Evolutionary conservation across 2,888 invertebrate genomes (phyloP).

Genomic region (Ophioninae sp.): DNA sequence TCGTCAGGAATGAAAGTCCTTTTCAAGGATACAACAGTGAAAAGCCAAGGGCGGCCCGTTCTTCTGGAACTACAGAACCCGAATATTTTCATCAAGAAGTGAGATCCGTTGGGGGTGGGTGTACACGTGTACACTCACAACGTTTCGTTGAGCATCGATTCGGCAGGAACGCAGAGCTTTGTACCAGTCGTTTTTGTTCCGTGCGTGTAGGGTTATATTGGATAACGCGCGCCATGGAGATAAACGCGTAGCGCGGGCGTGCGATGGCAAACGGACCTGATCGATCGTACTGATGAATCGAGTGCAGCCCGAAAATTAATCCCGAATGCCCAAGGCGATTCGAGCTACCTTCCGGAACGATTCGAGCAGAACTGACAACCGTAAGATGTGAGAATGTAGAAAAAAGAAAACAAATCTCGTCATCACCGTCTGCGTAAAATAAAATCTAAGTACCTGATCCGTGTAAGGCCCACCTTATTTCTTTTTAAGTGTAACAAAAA

Average conservation of each 20-base stretch:
- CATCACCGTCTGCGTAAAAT: too few species aligned
- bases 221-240: constrained; percentile 27
- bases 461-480: too few species aligned
- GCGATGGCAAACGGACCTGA: constrained; percentile 48
- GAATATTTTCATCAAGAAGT: constrained; percentile 14
- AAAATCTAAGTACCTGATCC: too few species aligned
- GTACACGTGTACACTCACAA: not conserved
- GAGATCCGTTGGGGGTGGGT: not conserved
- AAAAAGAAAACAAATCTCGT: not conserved
- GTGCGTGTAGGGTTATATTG: not conserved
- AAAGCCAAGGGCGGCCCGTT: not conserved
- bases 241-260: constrained; percentile 49
- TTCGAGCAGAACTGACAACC: not conserved
- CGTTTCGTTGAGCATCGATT: constrained; percentile 44
- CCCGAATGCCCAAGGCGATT: not conserved
- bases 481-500: too few species aligned
- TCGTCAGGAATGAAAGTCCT: not conserved
- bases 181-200: constrained; percentile 16
- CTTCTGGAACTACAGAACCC: not conserved
- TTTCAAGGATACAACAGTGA: not conserved
- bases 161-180: constrained; percentile 25
- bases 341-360: not conserved
- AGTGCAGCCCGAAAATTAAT: constrained; percentile 29
- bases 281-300: constrained; percentile 52
- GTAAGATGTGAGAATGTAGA: not conserved